Conservation (phyloP, 2,888 invertebrate genomes). For the Empis stercorea region DNA sequence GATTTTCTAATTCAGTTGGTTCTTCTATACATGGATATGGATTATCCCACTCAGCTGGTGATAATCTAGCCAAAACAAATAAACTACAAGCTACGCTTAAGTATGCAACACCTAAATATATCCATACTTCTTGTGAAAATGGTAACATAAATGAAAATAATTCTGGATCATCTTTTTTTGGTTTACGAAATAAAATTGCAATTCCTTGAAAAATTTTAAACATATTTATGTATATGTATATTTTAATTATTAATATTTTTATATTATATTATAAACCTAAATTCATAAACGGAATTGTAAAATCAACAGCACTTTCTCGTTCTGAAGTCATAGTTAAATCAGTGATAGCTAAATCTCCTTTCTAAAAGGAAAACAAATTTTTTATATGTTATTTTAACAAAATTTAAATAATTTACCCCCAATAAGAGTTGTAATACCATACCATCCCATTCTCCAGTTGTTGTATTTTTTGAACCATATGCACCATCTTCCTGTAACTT, state of each 20-base stretch:
- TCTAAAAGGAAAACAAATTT: constrained; percentile 38
- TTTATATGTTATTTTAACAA: neutral
- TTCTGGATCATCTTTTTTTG: constrained; percentile 68
- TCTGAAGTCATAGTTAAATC: constrained; percentile 81
- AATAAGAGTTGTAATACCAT: constrained; percentile 78
- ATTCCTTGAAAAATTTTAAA: constrained; percentile 45
- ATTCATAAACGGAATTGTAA: constrained; percentile 93
- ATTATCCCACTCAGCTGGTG: constrained; percentile 80
- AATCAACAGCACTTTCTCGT: constrained; percentile 78
- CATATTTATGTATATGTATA: neutral
- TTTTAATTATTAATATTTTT: neutral
- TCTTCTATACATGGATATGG: constrained; percentile 75
- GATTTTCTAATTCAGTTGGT: constrained; percentile 70
- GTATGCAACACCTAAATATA: constrained; percentile 68
- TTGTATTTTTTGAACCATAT: constrained; percentile 54
- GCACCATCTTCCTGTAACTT: constrained; percentile 58
- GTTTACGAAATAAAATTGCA: constrained; percentile 77
- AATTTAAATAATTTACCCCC: constrained; percentile 22
- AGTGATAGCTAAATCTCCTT: constrained; percentile 81
- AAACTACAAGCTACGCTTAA: constrained; percentile 64
- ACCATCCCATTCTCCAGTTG: constrained; percentile 63
- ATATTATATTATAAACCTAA: constrained; percentile 40
- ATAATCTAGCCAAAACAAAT: constrained; percentile 65
- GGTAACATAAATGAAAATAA: constrained; percentile 87
- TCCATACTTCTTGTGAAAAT: constrained; percentile 74